phyloP scores from a whole-genome alignment of 2,113 vertebrate species.

The Uria lomvia region DNA sequence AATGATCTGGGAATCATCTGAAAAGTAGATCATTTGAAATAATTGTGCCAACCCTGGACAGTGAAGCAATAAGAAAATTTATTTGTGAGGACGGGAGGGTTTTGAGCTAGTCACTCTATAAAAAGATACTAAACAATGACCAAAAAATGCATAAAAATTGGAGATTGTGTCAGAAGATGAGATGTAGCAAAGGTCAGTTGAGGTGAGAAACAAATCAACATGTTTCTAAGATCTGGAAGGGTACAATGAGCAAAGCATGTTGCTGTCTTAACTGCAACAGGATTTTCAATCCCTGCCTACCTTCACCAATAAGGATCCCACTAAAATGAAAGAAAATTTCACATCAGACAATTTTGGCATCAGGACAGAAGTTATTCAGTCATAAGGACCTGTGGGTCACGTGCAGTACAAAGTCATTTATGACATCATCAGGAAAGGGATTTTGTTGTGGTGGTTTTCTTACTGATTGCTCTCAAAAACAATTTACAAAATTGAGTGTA shows the following conservation, averaged over 20 bases:
- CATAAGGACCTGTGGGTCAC: not conserved
- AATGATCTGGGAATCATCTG: constrained; percentile 65
- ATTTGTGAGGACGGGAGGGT: constrained; percentile 2
- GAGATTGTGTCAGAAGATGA: not conserved
- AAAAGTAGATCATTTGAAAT: constrained; percentile 54
- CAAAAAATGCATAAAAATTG: constrained; percentile 13
- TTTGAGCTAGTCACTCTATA: not conserved
- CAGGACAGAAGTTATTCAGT: not conserved
- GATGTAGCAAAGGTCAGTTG: constrained; percentile 7
- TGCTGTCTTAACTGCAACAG: not conserved
- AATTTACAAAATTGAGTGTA: not conserved
- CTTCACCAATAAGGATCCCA: not conserved
- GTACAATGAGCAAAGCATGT: not conserved
- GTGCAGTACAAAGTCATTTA: not conserved
- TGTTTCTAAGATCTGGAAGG: not conserved
- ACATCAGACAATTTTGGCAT: not conserved
- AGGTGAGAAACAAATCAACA: constrained; percentile 30
- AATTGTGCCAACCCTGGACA: constrained; percentile 43
- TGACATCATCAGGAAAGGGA: not conserved
- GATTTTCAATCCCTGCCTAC: not conserved
- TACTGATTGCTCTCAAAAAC: not conserved
- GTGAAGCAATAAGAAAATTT: constrained; percentile 33
- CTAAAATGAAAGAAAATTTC: not conserved
- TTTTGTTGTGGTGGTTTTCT: not conserved
- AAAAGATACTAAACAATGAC: constrained; percentile 36